Evolutionary conservation across 2,888 invertebrate genomes (phyloP).

Genomic region (Congeria kusceri): DNA sequence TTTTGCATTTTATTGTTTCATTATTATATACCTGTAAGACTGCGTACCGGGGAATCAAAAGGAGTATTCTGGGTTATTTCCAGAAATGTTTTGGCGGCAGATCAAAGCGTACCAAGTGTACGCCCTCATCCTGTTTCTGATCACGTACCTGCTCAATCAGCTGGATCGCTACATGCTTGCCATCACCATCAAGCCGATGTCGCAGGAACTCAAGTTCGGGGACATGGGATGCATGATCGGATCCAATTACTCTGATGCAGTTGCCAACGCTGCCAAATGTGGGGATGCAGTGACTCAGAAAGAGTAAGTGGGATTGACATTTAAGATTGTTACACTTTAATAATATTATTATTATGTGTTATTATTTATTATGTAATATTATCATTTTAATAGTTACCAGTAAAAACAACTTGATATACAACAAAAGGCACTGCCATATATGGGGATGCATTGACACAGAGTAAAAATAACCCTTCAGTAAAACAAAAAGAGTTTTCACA

Average conservation of each 20-base stretch:
- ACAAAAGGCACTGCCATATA: no score
- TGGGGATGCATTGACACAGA: no score
- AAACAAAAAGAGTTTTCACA: no score
- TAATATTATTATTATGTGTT: neutral
- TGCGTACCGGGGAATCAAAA: no score
- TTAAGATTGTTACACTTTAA: no score
- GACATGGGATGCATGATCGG: conserved; percentile 80
- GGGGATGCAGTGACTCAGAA: conserved; percentile 31
- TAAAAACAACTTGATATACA: no score
- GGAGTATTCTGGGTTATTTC: no score
- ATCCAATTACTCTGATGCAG: conserved; percentile 60
- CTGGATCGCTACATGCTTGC: conserved; percentile 82
- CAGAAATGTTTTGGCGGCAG: conserved; percentile 58
- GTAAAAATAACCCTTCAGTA: no score
- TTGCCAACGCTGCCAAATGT: conserved; percentile 63
- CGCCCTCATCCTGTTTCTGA: conserved; percentile 78
- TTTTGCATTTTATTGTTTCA: no score
- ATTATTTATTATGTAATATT: no score
- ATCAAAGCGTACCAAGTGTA: conserved; percentile 75
- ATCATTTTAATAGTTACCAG: no score
- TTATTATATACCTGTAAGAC: no score
- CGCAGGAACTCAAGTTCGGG: conserved; percentile 83
- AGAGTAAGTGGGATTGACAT: conserved; percentile 27
- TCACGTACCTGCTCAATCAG: conserved; percentile 83
- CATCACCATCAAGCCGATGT: conserved; percentile 81